Conservation (phyloP, 2,888 invertebrate species). For the Trichacis sp. region DNA sequence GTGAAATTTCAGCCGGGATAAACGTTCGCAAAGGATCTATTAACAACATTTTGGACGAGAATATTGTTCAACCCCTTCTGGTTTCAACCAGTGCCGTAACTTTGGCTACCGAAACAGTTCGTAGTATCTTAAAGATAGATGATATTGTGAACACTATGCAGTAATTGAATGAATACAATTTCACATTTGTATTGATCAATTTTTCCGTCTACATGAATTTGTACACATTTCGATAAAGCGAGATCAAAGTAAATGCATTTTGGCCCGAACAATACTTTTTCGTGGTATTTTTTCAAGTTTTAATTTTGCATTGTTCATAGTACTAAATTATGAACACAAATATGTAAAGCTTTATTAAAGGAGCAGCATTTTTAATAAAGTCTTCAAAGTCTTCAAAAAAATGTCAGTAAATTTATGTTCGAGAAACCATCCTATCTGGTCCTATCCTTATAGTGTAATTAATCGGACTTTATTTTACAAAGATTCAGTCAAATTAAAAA, state of each 20-base stretch:
- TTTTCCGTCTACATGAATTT: neutral
- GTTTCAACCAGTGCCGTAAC: conserved; percentile 94
- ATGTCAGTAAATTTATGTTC: too few species aligned
- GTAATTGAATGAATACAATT: conserved; percentile 41
- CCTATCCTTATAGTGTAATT: too few species aligned
- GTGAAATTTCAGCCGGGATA: conserved; percentile 89
- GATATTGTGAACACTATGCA: conserved; percentile 86
- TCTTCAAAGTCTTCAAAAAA: too few species aligned
- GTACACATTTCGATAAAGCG: neutral
- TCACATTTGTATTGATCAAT: neutral
- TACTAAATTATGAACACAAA: too few species aligned
- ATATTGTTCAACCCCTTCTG: conserved; percentile 96
- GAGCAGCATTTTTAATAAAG: too few species aligned
- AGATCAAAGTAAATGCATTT: neutral
- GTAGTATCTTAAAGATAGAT: conserved; percentile 98
- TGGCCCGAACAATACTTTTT: neutral
- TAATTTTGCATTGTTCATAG: too few species aligned
- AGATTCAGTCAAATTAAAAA: too few species aligned
- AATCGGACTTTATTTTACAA: too few species aligned
- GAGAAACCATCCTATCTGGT: too few species aligned
- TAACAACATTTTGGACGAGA: conserved; percentile 96
- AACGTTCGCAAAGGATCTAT: conserved; percentile 97
- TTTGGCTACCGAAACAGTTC: conserved; percentile 95
- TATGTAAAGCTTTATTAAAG: too few species aligned
- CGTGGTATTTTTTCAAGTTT: neutral